phyloP scores from a whole-genome alignment of 2,113 vertebrate genomes.

The Dicerorhinus sumatrensis region DNA sequence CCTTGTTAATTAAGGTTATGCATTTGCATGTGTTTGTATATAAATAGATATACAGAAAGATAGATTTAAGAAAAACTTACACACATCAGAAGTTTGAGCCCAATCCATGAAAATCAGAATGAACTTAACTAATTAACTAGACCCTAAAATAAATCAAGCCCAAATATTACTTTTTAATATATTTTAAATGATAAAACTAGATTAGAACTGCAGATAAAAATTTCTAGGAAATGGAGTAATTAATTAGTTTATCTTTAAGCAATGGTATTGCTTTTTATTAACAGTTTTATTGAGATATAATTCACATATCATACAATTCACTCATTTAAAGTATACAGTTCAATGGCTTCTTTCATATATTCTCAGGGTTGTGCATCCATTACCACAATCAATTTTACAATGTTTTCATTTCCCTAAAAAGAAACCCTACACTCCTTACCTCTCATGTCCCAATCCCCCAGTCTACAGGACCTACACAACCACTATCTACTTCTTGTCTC shows the following conservation, averaged over 20 bases:
- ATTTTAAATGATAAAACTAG: slow-evolving; percentile 2
- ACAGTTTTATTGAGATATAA: background rate
- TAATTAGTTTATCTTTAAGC: background rate
- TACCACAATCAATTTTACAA: background rate
- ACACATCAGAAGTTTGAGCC: background rate
- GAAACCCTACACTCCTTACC: background rate
- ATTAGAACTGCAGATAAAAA: background rate
- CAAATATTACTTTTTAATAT: slow-evolving; percentile 2
- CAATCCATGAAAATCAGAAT: slow-evolving; percentile 17
- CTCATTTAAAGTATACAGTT: background rate
- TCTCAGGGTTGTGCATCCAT: background rate
- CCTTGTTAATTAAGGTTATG: background rate
- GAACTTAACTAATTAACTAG: background rate
- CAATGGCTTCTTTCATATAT: background rate
- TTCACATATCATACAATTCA: background rate
- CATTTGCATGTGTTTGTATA: background rate
- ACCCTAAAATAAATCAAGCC: background rate
- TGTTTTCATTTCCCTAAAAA: background rate
- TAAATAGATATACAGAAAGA: background rate
- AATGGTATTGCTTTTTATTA: background rate
- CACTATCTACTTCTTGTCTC: background rate
- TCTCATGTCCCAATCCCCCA: background rate
- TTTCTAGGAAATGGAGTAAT: background rate
- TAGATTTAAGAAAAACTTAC: background rate
- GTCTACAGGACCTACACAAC: background rate